Evolutionary conservation across 2,797 vertebrate species (phyloP), one percentile per base, ranked within the genome.

Genomic region (Gymnothorax reevesii): DNA sequence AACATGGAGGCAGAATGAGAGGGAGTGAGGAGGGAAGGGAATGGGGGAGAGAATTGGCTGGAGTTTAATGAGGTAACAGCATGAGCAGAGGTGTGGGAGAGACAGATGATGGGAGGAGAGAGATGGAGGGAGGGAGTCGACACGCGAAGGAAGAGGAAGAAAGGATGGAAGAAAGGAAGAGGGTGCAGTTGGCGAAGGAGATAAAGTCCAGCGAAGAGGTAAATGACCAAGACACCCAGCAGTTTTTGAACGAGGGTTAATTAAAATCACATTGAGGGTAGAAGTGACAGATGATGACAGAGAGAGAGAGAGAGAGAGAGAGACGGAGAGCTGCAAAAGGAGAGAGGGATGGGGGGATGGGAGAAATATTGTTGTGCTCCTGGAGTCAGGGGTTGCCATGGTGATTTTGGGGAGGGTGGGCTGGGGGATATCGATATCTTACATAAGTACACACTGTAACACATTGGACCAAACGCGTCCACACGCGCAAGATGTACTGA

Each of bases 301-400:
- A 69, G n/a, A 22, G 60, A 83, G 69, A 66, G 77, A 82, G 54
- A 62, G 33, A 86, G 20, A 12, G 52, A 57, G 75, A 82, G 59
- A 69, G n/a, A n/a, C n/a, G 27, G 77, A 60, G 25, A 60, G 79
- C 66, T 27, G 54, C 49, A 86, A 64, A 73, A 59, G 20, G 62
- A 73, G 86, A 83, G 80, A 52, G 84, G 52, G 22, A n/a, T 71
- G 49, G 82, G 86, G 86, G 86, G 82, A 83, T n/a, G 86, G 86
- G 86, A 77, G 22, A 87, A 75, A 87, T 83, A 87, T 83, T 60
- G 82, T 82, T 77, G 55, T 87, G 82, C 82, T 87, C 66, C 86
- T 83, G 82, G 86, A 83, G 86, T 83, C 86, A 59, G 82, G 84
- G 57, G 86, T 87, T 87, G 86, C 86, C 82, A 87, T 87, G 82